Base-by-base conservation (phyloP, 2,113 vertebrate genomes). In the Holacanthus passer region DNA sequence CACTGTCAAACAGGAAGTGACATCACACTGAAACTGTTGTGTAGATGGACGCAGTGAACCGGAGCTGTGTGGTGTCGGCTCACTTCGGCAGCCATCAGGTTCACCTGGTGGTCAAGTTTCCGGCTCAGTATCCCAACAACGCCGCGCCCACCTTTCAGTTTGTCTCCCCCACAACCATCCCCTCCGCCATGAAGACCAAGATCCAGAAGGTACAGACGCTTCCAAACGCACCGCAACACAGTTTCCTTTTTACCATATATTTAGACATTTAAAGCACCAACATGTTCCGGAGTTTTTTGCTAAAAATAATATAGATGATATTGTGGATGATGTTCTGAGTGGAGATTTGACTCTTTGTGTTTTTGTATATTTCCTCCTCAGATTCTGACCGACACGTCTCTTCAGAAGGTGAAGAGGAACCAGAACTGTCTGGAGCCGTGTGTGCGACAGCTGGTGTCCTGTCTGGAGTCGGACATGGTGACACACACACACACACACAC, bases 381-480 rank as follows among this genome's bases (percentile, higher is more conserved):
- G 98, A 96, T 97, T 86, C 83, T 99, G 91, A 99, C 97, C 16
- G 98, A 99, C 88, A 99, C 98, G 3, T 99, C 98, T 0, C 95
- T 99, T 47, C 98, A 99, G 93, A 99, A 99, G 90, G 98, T 99
- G 87, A 99, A 99, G 88, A 94, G 98, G 83, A 99, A 99, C 93
- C 98, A 99, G 95, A 99, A 98, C 93, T 99, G 98, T 78, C 90
- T 99, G 91, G 98, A 99, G 94, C 98, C 98, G 1, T 99, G 98
- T 81, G 96, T 99, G 73, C 96, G 98, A 55, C 97, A 99, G 95
- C 94, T 99, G 12, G 98, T 99, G 79, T 99, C 98, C 87, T 99
- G 97, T 71, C 94, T 99, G 62, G 97, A 99, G 94, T 97, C 97
- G 4, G 97, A 98, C 11, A 97, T 98, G 97, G 98, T 99, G 90